Evolutionary conservation across 2,888 invertebrate species (phyloP), one percentile per base, ranked within the genome.

Genomic region (Halictus quadricinctus): DNA sequence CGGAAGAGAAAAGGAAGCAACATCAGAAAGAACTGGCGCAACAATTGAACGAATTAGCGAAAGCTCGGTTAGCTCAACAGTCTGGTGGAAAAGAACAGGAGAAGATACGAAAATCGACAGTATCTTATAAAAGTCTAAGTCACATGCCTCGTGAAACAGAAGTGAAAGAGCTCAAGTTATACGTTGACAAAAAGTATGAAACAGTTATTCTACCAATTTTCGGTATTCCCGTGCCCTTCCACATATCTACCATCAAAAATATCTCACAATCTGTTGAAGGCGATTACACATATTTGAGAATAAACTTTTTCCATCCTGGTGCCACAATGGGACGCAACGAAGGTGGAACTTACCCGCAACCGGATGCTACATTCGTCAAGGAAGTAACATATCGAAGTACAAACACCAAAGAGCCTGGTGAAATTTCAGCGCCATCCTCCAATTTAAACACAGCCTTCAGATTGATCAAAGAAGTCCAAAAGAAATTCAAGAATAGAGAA

Each of bases 281-380:
- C 8, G 99, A 99, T 95, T 99, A 99, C 95, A 99, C 99, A 0
- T 99, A 99, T 95, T 96, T 99, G 90, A 97, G 98, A 94, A 98
- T 99, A 92, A 99, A 99, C 95, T 99, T 99, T 95, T 99, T 99
- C 95, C 99, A 99, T 95, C 99, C 99, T 54, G 99, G 99, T 36
- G 98, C 98, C 18, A 98, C 99, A 0, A 98, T 99, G 96, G 99
- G 99, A 0, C 96, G 98, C 85, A 98, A 98, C 92, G 99, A 99
- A 94, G 98, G 98, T 12, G 97, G 97, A 2, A 96, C 97, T 83
- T 99, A 99, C 94, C 97, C 98, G 2, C 97, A 99, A 93, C 98
- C 99, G 0, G 98, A 99, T 94, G 98, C 99, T 4, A 99, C 98
- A 0, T 99, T 99, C 94, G 97, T 99, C 18, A 99, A 99, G 95